Percentiles rank a stretch among this genome's conserved stretches.
Conservation (phyloP, 2,113 vertebrate genomes). For the Chlamydotis undulata region DNA sequence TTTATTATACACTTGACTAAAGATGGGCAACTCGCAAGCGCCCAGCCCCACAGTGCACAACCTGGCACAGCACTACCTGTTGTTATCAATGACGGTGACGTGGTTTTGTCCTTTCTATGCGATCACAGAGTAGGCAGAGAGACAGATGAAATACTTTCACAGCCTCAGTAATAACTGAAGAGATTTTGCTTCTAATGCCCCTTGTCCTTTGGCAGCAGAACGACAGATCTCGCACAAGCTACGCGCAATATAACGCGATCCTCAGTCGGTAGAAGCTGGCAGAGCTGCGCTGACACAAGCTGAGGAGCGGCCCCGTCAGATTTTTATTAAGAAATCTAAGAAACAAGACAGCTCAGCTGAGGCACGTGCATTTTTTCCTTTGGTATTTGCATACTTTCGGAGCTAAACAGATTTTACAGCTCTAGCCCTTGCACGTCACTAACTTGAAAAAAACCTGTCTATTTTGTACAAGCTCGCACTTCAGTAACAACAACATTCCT, state of each 20-base stretch:
- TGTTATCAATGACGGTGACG: rapidly evolving
- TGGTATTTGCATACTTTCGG: background rate
- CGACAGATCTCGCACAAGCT: background rate
- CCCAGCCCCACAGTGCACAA: background rate
- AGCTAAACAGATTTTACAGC: background rate
- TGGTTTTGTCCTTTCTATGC: background rate
- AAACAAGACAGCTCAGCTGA: background rate
- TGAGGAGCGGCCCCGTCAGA: background rate
- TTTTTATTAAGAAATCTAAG: background rate
- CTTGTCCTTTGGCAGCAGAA: background rate
- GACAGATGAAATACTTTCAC: rapidly evolving
- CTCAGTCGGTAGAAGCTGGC: background rate
- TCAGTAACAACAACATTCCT: background rate
- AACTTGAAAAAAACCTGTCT: too few species aligned
- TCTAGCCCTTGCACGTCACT: background rate
- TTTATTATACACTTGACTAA: background rate
- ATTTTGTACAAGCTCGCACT: background rate
- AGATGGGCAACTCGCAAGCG: background rate
- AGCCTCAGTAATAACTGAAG: background rate
- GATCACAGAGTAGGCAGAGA: background rate
- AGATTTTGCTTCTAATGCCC: background rate
- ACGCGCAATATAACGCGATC: rapidly evolving
- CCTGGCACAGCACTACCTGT: background rate
- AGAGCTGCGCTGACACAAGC: rapidly evolving
- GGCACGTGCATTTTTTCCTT: background rate